Evolutionary conservation across 1,140 invertebrate genomes (phyloP).

Genomic region (Aphelenchoides fujianensis): DNA sequence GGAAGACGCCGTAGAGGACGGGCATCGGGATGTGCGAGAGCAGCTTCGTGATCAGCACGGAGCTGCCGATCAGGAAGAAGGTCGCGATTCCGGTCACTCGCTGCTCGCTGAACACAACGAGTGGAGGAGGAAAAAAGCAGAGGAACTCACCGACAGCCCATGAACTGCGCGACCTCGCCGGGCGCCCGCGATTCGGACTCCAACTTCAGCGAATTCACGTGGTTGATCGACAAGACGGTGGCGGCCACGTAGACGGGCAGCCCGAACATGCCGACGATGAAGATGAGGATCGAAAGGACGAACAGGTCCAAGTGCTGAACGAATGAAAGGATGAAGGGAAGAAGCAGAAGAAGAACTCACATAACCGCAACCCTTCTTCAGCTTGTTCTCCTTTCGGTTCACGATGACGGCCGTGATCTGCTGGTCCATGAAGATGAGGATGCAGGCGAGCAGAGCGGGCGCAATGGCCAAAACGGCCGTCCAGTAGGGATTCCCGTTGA

Average conservation of each 20-base stretch:
- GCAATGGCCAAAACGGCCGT: slow-evolving; percentile 76
- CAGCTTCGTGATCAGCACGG: slow-evolving; percentile 84
- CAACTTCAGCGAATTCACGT: slow-evolving; percentile 89
- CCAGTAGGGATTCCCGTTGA: slow-evolving; percentile 77
- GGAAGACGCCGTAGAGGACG: slow-evolving; percentile 89
- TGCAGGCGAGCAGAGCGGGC: slow-evolving; percentile 88
- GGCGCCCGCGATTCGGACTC: slow-evolving; percentile 82
- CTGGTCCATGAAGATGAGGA: slow-evolving; percentile 99
- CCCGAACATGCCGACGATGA: slow-evolving; percentile 86
- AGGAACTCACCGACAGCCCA: slow-evolving; percentile 75
- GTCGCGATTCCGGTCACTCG: slow-evolving; percentile 90
- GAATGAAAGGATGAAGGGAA: slow-evolving; percentile 60
- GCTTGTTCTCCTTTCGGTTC: slow-evolving; percentile 94
- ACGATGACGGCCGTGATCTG: slow-evolving; percentile 98
- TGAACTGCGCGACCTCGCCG: slow-evolving; percentile 93
- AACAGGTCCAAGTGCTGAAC: slow-evolving; percentile 96
- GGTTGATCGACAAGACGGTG: slow-evolving; percentile 95
- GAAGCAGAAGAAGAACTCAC: background rate
- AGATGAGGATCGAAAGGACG: slow-evolving; percentile 80
- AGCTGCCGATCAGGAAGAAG: slow-evolving; percentile 89
- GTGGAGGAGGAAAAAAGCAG: slow-evolving; percentile 28
- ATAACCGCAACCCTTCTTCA: slow-evolving; percentile 68
- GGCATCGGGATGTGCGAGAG: slow-evolving; percentile 82
- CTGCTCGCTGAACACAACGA: slow-evolving; percentile 75
- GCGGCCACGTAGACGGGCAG: slow-evolving; percentile 94